phyloP scores from a whole-genome alignment of 53 echinoderm and acorn worm species.

The Stichopus horrens region DNA sequence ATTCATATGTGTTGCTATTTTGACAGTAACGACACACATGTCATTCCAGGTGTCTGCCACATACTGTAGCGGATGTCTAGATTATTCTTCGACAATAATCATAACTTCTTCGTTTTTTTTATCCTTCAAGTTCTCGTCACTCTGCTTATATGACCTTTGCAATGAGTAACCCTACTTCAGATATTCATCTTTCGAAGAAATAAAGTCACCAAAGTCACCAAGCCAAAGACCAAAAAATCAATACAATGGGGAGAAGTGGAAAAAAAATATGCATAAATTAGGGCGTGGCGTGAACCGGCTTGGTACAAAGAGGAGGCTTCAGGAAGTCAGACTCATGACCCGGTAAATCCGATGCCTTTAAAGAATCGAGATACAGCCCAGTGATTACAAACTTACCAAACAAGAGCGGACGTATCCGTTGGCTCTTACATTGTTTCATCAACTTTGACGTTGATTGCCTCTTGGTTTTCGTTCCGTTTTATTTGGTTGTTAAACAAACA shows the following conservation, averaged over 20 bases:
- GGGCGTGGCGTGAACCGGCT: neutral
- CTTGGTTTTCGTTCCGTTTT: constrained; percentile 31
- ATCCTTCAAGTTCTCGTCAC: neutral
- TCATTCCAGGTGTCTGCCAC: neutral
- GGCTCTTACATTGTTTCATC: constrained; percentile 35
- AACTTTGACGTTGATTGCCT: neutral
- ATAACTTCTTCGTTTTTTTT: neutral
- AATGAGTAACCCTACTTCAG: neutral
- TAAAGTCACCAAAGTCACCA: too few relatives aligned
- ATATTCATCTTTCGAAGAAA: constrained; percentile 3
- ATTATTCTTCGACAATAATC: neutral
- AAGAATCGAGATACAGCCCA: neutral
- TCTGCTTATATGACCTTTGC: constrained; percentile 1
- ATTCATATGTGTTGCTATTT: too few relatives aligned
- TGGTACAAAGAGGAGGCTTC: neutral
- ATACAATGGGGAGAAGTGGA: too few relatives aligned
- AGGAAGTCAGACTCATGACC: constrained; percentile 31
- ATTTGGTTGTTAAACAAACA: constrained; percentile 45
- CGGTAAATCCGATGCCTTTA: constrained; percentile 9
- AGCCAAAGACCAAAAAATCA: too few relatives aligned
- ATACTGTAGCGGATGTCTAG: neutral
- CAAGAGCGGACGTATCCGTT: constrained; percentile 15
- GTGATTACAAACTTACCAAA: constrained; percentile 24
- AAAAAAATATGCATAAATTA: neutral
- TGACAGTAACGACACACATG: too few relatives aligned